Conservation (phyloP, 2,888 invertebrate species). For the Thereva unica region DNA sequence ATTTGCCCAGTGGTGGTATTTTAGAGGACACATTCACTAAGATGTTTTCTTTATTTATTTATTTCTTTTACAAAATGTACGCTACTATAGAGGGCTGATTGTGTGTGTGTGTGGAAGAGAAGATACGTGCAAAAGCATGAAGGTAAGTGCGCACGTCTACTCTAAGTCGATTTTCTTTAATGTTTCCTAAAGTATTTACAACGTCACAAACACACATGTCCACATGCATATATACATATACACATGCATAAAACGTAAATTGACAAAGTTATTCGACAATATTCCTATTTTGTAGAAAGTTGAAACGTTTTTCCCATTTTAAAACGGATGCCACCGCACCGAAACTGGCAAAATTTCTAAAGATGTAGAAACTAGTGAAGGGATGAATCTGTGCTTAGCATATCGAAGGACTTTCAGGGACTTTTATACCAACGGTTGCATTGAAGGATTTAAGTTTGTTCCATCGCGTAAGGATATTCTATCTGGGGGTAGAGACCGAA, state of each 20-base stretch:
- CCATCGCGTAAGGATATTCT: too few relatives aligned
- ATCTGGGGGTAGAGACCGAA: too few relatives aligned
- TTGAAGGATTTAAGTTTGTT: too few relatives aligned
- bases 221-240: not conserved
- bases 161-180: slow-evolving; percentile 32
- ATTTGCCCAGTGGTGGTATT: not conserved
- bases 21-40: slow-evolving; percentile 23
- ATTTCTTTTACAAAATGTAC: not conserved
- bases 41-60: slow-evolving; percentile 21
- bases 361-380: not conserved
- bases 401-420: not conserved
- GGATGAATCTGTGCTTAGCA: slow-evolving; percentile 23
- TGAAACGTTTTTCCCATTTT: slow-evolving; percentile 20
- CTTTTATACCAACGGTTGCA: too few relatives aligned
- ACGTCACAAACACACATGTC: not conserved
- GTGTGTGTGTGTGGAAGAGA: not conserved
- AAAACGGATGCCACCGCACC: slow-evolving; percentile 10
- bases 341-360: not conserved
- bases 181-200: slow-evolving; percentile 22
- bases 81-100: slow-evolving; percentile 22
- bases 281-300: slow-evolving; percentile 11
- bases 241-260: slow-evolving; percentile 17
- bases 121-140: not conserved
- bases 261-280: slow-evolving; percentile 14
- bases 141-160: slow-evolving; percentile 32